Conservation (phyloP, 2,888 invertebrate species). For the Heliconius sara region DNA sequence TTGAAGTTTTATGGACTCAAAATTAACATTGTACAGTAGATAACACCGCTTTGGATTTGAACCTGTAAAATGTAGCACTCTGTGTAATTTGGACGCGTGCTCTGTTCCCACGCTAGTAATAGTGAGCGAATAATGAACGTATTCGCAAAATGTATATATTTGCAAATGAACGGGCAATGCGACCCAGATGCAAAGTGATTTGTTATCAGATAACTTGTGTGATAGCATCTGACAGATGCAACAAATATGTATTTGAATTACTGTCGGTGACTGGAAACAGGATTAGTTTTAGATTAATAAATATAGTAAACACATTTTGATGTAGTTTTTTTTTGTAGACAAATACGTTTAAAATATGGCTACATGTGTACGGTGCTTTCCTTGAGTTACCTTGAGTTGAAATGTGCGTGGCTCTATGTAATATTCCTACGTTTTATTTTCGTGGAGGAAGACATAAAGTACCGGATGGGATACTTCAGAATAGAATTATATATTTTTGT, state of each 20-base stretch:
- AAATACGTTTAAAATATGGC: not conserved
- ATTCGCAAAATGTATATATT: conserved; percentile 12
- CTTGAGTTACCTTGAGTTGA: not conserved
- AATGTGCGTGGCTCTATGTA: conserved; percentile 20
- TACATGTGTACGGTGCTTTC: conserved; percentile 3
- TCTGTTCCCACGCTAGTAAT: not conserved
- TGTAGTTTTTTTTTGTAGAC: not conserved
- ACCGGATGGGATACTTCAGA: conserved; percentile 16
- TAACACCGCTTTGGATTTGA: not conserved
- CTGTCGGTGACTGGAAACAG: not conserved
- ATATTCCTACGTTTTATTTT: conserved; percentile 2
- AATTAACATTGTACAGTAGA: too few relatives aligned
- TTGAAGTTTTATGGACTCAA: too few relatives aligned
- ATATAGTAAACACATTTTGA: not conserved
- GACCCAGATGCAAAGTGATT: conserved; percentile 26
- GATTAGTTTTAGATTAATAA: not conserved
- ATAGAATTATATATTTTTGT: not conserved
- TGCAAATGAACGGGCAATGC: conserved; percentile 1
- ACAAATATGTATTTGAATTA: conserved; percentile 16
- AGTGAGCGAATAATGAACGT: not conserved
- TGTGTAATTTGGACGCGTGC: not conserved
- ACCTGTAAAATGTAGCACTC: not conserved
- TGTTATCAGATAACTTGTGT: conserved; percentile 21
- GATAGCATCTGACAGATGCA: conserved; percentile 26
- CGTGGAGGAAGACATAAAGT: conserved; percentile 11